Base-by-base conservation (phyloP, 2,797 vertebrate genomes). In the Aplochiton taeniatus region DNA sequence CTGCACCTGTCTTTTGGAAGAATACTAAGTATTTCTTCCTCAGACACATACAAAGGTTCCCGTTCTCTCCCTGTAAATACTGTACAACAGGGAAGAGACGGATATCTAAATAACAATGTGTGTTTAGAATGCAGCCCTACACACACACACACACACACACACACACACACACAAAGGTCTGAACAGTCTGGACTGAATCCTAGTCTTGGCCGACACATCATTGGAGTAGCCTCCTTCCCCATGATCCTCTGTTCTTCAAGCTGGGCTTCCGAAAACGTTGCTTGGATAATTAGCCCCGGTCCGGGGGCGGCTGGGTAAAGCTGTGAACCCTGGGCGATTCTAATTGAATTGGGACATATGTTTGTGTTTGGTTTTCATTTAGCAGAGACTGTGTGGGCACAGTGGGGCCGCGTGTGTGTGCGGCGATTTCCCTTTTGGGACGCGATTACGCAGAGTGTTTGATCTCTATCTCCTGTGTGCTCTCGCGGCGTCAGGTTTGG, bases 281-380 rank as follows among this genome's bases (percentile, higher is more conserved):
- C 85, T 81, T 75, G n/a, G 71, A 68, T 82, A 82, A 86, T 86
- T 84, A 83, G 63, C 63, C 60, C 69, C 61, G 58, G 73, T 17
- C 50, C 73, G 66, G 47, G 61, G 66, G 63, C 75, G 75, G 83
- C 70, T 83, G 71, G 72, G 74, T 75, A 82, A 80, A 79, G 71
- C 81, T 86, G 80, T 84, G 80, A 61, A 49, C 46, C 41, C 59
- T 19, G 47, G 69, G 11, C 77, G 68, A 67, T 72, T 82, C 84
- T 87, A 91, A 90, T 86, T 89, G 89, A 89, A 88, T 86, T 89
- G 85, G 82, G 90, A 90, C 83, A 88, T 81, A 83, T 78, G 81
- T 68, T 89, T 86, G 84, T 87, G 77, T 85, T 92, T 90, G 74
- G 82, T 87, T 86, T 91, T 80, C 88, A 80, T 87, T 88, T 85